Percentiles rank a stretch among this genome's conserved stretches.
phyloP scores from a whole-genome alignment of 2,797 vertebrate genomes.

The Pseudochirops corinnae region DNA sequence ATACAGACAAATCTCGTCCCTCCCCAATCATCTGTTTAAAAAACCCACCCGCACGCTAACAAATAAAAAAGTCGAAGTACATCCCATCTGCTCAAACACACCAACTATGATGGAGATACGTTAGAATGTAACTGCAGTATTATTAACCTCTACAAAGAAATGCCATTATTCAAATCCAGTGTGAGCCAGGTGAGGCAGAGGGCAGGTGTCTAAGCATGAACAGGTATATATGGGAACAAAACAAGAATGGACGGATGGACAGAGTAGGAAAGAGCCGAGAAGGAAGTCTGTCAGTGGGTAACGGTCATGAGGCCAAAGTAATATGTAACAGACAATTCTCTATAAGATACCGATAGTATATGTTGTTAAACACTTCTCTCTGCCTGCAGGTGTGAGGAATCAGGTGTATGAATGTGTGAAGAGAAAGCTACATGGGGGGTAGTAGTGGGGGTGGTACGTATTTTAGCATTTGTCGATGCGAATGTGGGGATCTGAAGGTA shows the following conservation, averaged over 20 bases:
- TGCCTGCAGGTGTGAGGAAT: neutral
- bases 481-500: neutral
- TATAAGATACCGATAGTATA: neutral
- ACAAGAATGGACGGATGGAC: neutral
- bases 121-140: fast-evolving
- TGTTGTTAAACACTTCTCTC: neutral
- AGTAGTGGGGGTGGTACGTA: neutral
- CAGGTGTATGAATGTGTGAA: neutral
- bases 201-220: fast-evolving
- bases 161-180: fast-evolving
- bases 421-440: neutral
- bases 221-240: neutral
- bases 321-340: slow-evolving; percentile 1
- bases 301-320: neutral
- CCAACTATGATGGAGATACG: neutral
- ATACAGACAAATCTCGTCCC: neutral
- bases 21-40: neutral
- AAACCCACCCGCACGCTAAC: neutral
- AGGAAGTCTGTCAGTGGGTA: neutral
- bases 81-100: neutral
- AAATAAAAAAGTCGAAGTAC: neutral
- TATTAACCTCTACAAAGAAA: neutral
- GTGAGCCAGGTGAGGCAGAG: neutral
- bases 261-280: neutral
- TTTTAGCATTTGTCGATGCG: neutral